phyloP scores from a whole-genome alignment of 2,888 invertebrate genomes.

The Pimpla rufipes region DNA sequence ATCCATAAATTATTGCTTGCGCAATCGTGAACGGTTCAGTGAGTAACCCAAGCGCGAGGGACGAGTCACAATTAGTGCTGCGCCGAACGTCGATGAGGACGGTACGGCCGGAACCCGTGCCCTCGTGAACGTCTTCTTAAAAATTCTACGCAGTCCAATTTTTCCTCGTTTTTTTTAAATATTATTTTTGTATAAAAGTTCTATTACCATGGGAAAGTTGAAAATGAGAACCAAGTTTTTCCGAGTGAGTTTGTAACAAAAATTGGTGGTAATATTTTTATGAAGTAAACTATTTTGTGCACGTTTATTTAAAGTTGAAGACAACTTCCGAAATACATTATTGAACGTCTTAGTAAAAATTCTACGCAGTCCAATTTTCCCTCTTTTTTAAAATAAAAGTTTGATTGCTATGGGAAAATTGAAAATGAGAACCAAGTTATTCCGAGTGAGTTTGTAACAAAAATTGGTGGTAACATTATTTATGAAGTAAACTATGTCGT shows the following conservation, averaged over 20 bases:
- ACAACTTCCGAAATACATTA: too few relatives aligned
- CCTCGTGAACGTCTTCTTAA: not conserved
- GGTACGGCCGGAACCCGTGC: slow-evolving; percentile 5
- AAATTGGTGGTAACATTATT: not conserved
- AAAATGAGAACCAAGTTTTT: slow-evolving; percentile 69
- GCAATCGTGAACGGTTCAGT: slow-evolving; percentile 59
- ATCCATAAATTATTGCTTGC: slow-evolving; percentile 59
- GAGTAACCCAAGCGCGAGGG: slow-evolving; percentile 55
- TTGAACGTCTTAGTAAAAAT: not conserved
- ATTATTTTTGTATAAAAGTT: not conserved
- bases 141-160: not conserved
- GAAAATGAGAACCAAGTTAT: slow-evolving; percentile 68
- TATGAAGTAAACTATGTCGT: too few relatives aligned
- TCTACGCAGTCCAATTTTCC: not conserved
- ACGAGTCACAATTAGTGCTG: slow-evolving; percentile 52
- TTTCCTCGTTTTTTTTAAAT: not conserved
- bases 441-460: slow-evolving; percentile 65
- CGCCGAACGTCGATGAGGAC: slow-evolving; percentile 40
- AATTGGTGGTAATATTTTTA: not conserved
- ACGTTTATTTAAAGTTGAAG: too few relatives aligned
- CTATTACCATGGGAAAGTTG: slow-evolving; percentile 69
- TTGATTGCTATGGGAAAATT: slow-evolving; percentile 69
- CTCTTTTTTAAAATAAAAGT: not conserved
- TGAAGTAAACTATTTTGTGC: too few relatives aligned
- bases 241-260: slow-evolving; percentile 63